phyloP scores from a whole-genome alignment of 2,797 vertebrate species.

The Tachyglossus aculeatus region DNA sequence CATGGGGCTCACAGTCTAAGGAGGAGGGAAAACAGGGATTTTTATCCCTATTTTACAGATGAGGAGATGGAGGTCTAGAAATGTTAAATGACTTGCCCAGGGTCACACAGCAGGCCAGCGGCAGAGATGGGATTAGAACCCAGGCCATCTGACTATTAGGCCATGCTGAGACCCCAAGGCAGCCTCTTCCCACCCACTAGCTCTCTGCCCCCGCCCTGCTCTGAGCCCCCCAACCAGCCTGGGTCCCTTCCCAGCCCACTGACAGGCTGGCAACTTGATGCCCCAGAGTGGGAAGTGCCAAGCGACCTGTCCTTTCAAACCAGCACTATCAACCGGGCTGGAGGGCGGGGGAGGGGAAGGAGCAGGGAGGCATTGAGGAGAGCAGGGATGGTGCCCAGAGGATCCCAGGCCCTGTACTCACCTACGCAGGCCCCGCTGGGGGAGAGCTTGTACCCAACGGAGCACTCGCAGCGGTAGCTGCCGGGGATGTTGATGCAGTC shows the following conservation, averaged over 20 bases:
- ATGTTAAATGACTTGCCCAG: too few relatives aligned
- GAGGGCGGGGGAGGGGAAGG: neutral
- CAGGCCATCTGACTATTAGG: too few relatives aligned
- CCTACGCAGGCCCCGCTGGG: conserved; percentile 89
- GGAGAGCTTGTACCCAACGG: conserved; percentile 87
- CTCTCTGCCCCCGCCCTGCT: neutral
- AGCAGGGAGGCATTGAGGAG: too few relatives aligned
- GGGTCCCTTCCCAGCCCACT: too few relatives aligned
- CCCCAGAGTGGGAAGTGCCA: neutral
- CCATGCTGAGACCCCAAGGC: neutral
- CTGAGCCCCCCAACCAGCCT: too few relatives aligned
- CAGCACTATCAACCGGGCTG: neutral
- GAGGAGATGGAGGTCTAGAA: too few relatives aligned
- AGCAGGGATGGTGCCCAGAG: neutral
- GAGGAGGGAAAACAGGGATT: too few relatives aligned
- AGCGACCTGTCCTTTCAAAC: neutral
- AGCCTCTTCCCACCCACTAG: neutral
- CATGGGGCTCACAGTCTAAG: too few relatives aligned
- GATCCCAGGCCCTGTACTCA: conserved; percentile 68
- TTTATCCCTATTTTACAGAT: too few relatives aligned
- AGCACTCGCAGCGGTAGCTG: conserved; percentile 91
- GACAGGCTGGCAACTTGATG: neutral
- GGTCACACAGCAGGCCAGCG: neutral
- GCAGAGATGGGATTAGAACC: neutral
- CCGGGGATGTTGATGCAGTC: conserved; percentile 93